These are phyloP conservation scores for Drosophila eugracilis DNA, from an alignment of 1,140 invertebrate species.

Conservation along the genomic window DNA sequence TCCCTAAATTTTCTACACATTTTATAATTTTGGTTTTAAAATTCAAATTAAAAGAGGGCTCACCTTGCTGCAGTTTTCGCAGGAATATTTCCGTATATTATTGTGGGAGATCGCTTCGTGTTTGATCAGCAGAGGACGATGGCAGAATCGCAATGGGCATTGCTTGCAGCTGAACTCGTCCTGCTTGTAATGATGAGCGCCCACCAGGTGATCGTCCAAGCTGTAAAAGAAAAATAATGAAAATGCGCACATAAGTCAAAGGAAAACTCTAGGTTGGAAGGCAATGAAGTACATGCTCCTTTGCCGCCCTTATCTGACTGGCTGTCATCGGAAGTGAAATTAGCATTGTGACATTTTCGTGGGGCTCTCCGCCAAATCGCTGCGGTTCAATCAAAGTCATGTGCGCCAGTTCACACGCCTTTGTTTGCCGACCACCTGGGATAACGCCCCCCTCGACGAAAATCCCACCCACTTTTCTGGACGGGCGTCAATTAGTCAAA, in stretches of 20 bases:
- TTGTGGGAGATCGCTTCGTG: slow-evolving; percentile 93
- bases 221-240: slow-evolving; percentile 85
- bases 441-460: slow-evolving; percentile 27
- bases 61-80: slow-evolving; percentile 97
- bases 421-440: slow-evolving; percentile 55
- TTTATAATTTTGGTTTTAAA: no score
- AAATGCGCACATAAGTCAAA: neutral
- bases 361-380: slow-evolving; percentile 42
- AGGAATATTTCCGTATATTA: slow-evolving; percentile 92
- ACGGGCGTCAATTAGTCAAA: slow-evolving; percentile 83
- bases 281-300: slow-evolving; percentile 1
- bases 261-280: neutral
- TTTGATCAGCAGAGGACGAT: slow-evolving; percentile 91
- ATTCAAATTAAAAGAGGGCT: slow-evolving; percentile 55
- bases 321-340: slow-evolving; percentile 73
- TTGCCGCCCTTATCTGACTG: slow-evolving; percentile 40
- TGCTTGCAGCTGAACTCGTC: slow-evolving; percentile 93
- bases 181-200: slow-evolving; percentile 90
- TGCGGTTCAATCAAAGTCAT: slow-evolving; percentile 71
- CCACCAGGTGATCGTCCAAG: slow-evolving; percentile 92
- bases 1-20: no score
- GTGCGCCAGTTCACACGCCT: slow-evolving; percentile 75
- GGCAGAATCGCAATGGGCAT: slow-evolving; percentile 93
- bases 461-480: slow-evolving; percentile 16
- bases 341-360: slow-evolving; percentile 57